These are phyloP conservation scores for Onchidella celtica DNA, from an alignment of 2,888 invertebrate genomes.

Conservation along the genomic window DNA sequence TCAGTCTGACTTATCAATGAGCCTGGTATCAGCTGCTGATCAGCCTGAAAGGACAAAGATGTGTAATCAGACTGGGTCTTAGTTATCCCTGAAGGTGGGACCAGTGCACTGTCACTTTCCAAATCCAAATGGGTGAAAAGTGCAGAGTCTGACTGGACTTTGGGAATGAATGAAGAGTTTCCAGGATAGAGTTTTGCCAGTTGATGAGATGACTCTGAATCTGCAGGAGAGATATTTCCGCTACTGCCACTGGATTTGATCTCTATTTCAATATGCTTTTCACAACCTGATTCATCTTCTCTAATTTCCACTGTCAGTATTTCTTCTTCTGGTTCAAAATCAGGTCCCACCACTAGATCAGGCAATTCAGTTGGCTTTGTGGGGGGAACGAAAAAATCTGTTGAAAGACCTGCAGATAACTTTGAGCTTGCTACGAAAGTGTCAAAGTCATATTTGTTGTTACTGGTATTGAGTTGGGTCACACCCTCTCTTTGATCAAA, in stretches of 20 bases:
- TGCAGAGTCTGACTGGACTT: background rate
- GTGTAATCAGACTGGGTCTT: background rate
- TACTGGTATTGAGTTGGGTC: background rate
- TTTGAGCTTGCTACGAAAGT: background rate
- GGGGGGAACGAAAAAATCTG: background rate
- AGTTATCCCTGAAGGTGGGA: background rate
- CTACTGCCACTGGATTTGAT: constrained; percentile 16
- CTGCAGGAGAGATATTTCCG: constrained; percentile 15
- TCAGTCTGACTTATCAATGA: too few species aligned
- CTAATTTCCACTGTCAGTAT: constrained; percentile 69
- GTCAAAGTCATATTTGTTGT: background rate
- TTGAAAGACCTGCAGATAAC: background rate
- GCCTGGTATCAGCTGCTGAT: background rate
- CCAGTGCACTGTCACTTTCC: background rate
- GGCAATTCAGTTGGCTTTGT: background rate
- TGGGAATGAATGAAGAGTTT: background rate
- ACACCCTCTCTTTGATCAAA: background rate
- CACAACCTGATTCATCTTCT: constrained; percentile 53
- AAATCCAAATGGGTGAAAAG: background rate
- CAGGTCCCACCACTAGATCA: background rate
- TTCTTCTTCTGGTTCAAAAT: constrained; percentile 57
- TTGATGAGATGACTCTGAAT: background rate
- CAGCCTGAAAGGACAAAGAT: background rate
- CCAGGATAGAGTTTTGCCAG: background rate
- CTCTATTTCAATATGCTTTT: constrained; percentile 49